These are phyloP conservation scores for Ifrita kowaldi DNA, from an alignment of 2,113 vertebrate genomes.

Conservation along the genomic window DNA sequence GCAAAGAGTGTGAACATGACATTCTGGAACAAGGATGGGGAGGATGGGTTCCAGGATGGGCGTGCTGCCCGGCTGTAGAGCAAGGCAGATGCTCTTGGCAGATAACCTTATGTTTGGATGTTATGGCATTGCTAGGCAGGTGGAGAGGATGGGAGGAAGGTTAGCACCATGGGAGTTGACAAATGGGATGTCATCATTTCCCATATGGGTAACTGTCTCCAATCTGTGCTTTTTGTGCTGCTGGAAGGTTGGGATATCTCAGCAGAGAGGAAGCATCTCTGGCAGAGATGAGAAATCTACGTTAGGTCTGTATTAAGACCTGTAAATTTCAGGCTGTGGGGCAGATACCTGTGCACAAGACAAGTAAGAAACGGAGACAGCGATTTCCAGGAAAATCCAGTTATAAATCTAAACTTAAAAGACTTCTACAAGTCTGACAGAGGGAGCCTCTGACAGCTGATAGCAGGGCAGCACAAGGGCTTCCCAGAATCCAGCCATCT, in stretches of 20 bases:
- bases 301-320: not conserved
- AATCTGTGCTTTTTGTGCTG: not conserved
- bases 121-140: not conserved
- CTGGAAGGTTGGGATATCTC: not conserved
- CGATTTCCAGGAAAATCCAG: not conserved
- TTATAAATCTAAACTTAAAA: not conserved
- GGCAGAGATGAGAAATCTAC: not conserved
- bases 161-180: slow-evolving; percentile 20
- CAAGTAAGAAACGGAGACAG: not conserved
- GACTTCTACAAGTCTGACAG: not conserved
- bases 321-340: not conserved
- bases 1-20: not conserved
- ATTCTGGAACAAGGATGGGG: not conserved
- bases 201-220: slow-evolving; percentile 38
- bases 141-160: slow-evolving; percentile 22
- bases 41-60: not conserved
- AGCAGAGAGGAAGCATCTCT: not conserved
- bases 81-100: slow-evolving; percentile 51
- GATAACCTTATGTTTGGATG: not conserved
- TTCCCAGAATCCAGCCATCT: not conserved
- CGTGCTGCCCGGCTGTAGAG: not conserved
- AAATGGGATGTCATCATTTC: slow-evolving; percentile 49
- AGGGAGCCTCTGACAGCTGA: not conserved
- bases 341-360: not conserved
- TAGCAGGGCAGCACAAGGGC: not conserved